These are phyloP conservation scores for Eospalax fontanierii DNA, from an alignment of 2,797 vertebrate species.

Conservation along the genomic window DNA sequence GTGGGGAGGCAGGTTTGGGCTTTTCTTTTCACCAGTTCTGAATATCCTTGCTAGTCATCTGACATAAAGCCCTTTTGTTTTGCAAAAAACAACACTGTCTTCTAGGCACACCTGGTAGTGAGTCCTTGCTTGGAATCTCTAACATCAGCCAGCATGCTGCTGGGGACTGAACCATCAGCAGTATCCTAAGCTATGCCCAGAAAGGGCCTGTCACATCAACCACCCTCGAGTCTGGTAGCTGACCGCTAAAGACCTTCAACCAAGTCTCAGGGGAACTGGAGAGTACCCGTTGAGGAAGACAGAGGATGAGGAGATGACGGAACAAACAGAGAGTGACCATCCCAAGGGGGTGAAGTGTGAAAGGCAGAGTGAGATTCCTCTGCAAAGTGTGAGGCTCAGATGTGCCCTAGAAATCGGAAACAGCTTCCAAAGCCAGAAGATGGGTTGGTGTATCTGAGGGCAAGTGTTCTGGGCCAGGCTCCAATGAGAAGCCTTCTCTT, in stretches of 20 bases:
- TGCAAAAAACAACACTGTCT: neutral
- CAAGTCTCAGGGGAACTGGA: neutral
- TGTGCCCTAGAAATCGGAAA: neutral
- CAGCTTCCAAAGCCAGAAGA: neutral
- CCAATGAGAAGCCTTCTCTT: no score
- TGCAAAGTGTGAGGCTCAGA: neutral
- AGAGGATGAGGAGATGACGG: neutral
- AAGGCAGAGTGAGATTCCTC: neutral
- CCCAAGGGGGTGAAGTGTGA: neutral
- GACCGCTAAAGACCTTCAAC: neutral
- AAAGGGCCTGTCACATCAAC: neutral
- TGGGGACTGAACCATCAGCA: neutral
- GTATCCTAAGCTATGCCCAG: neutral
- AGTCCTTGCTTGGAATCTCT: neutral
- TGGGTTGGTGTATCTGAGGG: neutral
- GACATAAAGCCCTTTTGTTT: neutral
- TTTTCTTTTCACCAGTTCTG: neutral
- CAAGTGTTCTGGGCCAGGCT: neutral
- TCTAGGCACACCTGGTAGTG: neutral
- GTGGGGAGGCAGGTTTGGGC: neutral
- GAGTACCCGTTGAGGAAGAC: neutral
- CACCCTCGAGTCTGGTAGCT: neutral
- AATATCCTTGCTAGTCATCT: neutral
- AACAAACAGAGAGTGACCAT: neutral
- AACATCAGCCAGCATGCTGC: accelerated